Evolutionary conservation across 2,888 invertebrate genomes (phyloP).

Genomic region (Parelbella ahira): DNA sequence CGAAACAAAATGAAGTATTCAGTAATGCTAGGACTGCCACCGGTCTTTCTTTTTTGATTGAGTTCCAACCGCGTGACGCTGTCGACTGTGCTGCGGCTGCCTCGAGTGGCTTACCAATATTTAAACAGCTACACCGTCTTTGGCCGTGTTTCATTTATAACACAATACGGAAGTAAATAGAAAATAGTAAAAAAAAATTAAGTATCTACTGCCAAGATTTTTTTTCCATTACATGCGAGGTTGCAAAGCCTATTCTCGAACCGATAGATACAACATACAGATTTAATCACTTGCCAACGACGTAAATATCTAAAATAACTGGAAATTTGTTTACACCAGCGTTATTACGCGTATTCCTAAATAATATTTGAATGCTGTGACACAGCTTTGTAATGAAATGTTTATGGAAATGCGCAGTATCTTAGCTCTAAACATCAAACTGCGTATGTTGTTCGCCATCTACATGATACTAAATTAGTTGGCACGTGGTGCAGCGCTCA

Average conservation of each 20-base stretch:
- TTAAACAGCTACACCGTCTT: no score
- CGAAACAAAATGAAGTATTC: constrained; percentile 8
- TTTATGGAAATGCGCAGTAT: constrained; percentile 65
- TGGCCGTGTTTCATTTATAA: no score
- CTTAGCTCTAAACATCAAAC: constrained; percentile 40
- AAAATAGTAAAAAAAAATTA: no score
- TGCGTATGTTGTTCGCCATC: constrained; percentile 36
- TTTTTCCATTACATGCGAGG: no score
- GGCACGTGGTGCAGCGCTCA: constrained; percentile 53
- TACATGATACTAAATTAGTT: constrained; percentile 45
- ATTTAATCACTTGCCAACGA: constrained; percentile 64
- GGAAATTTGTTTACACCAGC: constrained; percentile 46
- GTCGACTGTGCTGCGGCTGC: no score
- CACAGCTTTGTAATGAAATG: constrained; percentile 41
- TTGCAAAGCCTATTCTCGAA: no score
- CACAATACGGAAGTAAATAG: no score
- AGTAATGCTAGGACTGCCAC: constrained; percentile 1
- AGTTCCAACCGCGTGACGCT: no score
- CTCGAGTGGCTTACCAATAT: no score
- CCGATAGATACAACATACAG: no score
- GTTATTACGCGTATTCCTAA: constrained; percentile 52
- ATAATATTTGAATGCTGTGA: constrained; percentile 39
- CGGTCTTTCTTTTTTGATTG: background rate
- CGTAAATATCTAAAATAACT: constrained; percentile 67
- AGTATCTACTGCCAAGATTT: no score